Base-by-base conservation (phyloP, 2,113 vertebrate genomes). In the Psittacula cyanocephala region DNA sequence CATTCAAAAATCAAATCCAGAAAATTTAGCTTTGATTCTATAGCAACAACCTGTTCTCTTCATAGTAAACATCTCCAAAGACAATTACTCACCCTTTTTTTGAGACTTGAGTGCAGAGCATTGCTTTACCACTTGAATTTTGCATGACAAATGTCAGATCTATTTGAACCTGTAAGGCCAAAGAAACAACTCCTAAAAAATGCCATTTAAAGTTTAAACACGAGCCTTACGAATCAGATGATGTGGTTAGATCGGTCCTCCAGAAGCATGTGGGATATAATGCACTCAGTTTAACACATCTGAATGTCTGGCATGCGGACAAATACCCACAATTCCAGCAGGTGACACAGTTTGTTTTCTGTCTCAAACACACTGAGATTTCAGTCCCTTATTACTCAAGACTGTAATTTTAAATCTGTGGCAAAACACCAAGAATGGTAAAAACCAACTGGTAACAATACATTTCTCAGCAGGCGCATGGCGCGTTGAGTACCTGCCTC, bases 1-100 rank as follows among this genome's bases (percentile, higher is more conserved):
- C 63, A 74, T 94, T 86, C 74, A 92, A 63, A 94, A 91, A 94
- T 65, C 33, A 86, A 76, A 88, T 55, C 43, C 39, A 53, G 86
- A 92, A 63, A 69, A 49, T 17, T 67, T 59, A 28, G 43, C 81
- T 86, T 78, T 75, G 41, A 71, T 74, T 85, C 91, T 91, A 81
- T 65, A 82, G 78, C 88, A 93, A 89, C 82, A 80, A 68, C 28
- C 39, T 72, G 25, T 50, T 87, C 41, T 27, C 16, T 53, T 86
- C 62, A 60, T 92, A 93, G 78, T 85, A 93, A 97, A 92, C 27
- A 72, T 41, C 63, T 81, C 13, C 2, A 17, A 53, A 44, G 70
- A 86, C 86, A 92, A 91, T 86, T 39, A 70, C 52, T 62, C 83
- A 43, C 17, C 9, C 68, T 55, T 65, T 33, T 67, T 76, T 80